Evolutionary conservation across 2,113 vertebrate species (phyloP).

Genomic region (Fulica atra): DNA sequence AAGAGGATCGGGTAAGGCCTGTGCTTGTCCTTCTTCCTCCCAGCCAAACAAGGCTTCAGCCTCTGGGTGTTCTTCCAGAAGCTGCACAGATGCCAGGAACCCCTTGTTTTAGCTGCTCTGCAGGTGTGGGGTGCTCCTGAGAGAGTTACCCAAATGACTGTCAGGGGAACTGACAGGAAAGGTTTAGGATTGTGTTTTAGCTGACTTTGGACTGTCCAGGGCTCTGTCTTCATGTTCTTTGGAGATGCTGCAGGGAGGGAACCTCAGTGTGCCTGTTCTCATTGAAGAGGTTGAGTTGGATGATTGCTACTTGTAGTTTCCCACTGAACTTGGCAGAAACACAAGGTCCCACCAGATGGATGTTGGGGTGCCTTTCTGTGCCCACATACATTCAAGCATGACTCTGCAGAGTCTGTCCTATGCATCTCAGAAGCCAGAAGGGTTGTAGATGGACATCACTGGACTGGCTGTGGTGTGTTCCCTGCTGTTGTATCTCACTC

Average conservation of each 20-base stretch:
- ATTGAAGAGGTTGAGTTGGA: neutral
- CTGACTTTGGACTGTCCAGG: neutral
- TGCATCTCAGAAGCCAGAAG: neutral
- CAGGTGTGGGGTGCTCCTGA: neutral
- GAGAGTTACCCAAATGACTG: neutral
- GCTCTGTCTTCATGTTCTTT: neutral
- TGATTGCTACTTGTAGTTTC: neutral
- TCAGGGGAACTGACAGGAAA: neutral
- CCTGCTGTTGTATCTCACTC: neutral
- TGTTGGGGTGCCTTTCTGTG: neutral
- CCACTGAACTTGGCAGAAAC: neutral
- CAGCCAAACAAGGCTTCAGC: neutral
- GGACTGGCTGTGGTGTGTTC: neutral
- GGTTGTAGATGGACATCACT: neutral
- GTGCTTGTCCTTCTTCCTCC: neutral
- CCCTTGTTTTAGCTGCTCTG: neutral
- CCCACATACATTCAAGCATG: neutral
- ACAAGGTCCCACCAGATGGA: too few species aligned
- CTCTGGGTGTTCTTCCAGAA: neutral
- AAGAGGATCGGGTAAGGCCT: constrained; percentile 91
- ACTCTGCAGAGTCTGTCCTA: neutral
- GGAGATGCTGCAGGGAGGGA: neutral
- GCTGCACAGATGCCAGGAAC: fast-evolving
- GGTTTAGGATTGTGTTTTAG: neutral
- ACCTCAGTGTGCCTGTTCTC: neutral